Percentiles rank a stretch among this genome's conserved stretches.
Evolutionary conservation across 2,797 vertebrate genomes (phyloP).

Genomic region (Ctenosaura bakeri): DNA sequence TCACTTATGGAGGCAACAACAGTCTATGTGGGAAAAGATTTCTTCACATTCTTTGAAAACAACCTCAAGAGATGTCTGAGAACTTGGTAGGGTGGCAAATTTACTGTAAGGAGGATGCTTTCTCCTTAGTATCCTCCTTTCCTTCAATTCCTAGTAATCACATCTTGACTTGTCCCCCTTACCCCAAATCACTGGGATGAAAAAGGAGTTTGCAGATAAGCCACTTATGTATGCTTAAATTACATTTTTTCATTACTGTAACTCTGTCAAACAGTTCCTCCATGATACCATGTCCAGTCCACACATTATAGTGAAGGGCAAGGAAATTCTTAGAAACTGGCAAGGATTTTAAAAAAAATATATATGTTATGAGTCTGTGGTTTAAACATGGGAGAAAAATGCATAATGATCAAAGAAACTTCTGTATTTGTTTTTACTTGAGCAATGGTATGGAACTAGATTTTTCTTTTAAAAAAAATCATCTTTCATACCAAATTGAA

Average conservation of each 20-base stretch:
- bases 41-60: constrained; percentile 25
- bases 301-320: not conserved
- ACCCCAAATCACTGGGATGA: not conserved
- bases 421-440: not conserved
- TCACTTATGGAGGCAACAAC: not conserved
- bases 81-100: not conserved
- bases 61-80: constrained; percentile 21
- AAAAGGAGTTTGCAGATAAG: not conserved
- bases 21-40: constrained; percentile 25
- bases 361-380: not conserved
- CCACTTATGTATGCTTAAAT: not conserved
- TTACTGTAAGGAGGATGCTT: not conserved
- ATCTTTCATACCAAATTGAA: not conserved
- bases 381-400: not conserved
- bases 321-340: not conserved
- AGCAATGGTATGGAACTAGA: not conserved
- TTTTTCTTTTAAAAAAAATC: not conserved
- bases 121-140: not conserved
- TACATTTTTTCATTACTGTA: not conserved
- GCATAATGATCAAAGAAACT: not conserved
- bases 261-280: not conserved
- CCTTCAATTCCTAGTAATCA: constrained; percentile 13
- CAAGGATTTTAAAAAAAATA: too few relatives aligned
- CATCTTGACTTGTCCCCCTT: too few relatives aligned
- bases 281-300: not conserved